Evolutionary conservation across 2,888 invertebrate species (phyloP), one percentile per base, ranked within the genome.

Genomic region (Orgyia antiqua): DNA sequence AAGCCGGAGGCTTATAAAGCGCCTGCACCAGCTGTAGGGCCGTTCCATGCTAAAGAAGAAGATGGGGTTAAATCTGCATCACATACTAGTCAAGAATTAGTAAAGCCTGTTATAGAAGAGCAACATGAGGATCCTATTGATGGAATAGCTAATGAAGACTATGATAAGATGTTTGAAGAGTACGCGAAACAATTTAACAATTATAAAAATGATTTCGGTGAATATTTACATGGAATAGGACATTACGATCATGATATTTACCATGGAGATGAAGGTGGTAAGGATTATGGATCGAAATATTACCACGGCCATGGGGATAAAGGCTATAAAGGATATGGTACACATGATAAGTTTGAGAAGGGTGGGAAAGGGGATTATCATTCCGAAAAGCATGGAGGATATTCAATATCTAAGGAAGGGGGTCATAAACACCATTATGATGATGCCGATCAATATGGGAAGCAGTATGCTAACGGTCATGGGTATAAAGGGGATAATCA

Each of bases 291-390:
- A 1, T 61, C 69, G 3, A 73, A 74, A 29, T 74, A 74, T 9
- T 74, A 87, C 37, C 72, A 84, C 0, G 72, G 69, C n/a, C 58
- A 79, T 13, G 89, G 89, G 0, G 87, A 87, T 27, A 87, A 87
- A 37, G 88, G 79, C 1, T 70, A 84, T 10, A 76, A 88, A 51
- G 89, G 84, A 17, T 88, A 86, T 57, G 83, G 79, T 20, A 78
- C 68, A 24, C 65, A 77, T 28, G 71, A 88, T 32, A 67, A 76
- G 12, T 89, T 80, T 48, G 88, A 87, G 11, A 88, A 89, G 58
- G 89, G 87, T 3, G 82, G 79, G 25, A 77, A 77, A 35, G 90
- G 88, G 5, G 72, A 88, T 45, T 73, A 88, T 45, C 88, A 89
- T 49, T 79, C 87, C 35, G 84, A 84, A 46, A 80, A 87, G 36